Conservation (phyloP, 2,113 vertebrate species). For the Regulus satrapa region DNA sequence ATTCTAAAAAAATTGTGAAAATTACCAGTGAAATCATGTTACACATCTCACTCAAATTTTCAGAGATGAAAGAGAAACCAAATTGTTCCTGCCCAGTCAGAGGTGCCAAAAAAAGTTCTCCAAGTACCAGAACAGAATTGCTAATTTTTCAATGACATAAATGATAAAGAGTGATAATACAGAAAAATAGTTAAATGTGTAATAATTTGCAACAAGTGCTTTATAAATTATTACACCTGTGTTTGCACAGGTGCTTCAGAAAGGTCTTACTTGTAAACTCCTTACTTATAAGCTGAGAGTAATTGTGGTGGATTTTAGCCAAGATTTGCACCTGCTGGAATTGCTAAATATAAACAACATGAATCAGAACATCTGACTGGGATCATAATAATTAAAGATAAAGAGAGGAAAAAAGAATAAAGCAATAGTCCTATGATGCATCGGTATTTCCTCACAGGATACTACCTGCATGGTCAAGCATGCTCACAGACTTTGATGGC, state of each 20-base stretch:
- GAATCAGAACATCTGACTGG: neutral
- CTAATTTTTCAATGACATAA: neutral
- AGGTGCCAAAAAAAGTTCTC: neutral
- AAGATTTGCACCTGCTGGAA: constrained; percentile 19
- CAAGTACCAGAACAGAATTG: neutral
- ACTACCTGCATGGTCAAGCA: neutral
- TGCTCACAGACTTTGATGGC: neutral
- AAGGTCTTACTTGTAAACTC: neutral
- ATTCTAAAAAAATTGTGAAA: neutral
- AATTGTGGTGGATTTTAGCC: neutral
- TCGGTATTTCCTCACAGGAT: neutral
- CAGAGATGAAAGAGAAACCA: neutral
- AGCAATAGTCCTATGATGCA: neutral
- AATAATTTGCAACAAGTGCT: neutral
- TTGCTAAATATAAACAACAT: neutral
- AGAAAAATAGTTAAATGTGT: neutral
- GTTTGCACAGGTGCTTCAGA: neutral
- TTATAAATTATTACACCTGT: neutral
- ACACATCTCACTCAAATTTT: neutral
- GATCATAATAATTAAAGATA: neutral
- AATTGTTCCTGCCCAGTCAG: neutral
- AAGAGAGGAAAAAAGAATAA: neutral
- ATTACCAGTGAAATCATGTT: neutral
- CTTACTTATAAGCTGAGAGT: neutral
- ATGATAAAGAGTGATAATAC: neutral